phyloP scores from a whole-genome alignment of 1,140 invertebrate species.

The Oppia nitens region DNA sequence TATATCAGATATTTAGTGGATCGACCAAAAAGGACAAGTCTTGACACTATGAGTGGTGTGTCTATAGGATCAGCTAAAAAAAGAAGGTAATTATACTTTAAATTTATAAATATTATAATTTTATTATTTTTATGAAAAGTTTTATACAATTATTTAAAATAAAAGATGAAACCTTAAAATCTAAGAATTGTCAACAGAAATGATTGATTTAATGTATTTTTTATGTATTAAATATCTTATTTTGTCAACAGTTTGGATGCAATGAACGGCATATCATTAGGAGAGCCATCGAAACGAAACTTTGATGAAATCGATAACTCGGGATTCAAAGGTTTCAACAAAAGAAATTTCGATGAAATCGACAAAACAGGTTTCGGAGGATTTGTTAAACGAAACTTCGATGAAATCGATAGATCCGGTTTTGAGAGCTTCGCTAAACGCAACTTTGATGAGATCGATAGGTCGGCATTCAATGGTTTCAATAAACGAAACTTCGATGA shows the following conservation, averaged over 20 bases:
- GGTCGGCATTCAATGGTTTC: slow-evolving; percentile 37
- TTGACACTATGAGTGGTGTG: slow-evolving; percentile 9
- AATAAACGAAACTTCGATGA: slow-evolving; percentile 41
- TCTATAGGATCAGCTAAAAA: slow-evolving; percentile 7
- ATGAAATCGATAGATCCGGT: slow-evolving; percentile 37
- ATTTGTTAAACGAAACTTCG: slow-evolving; percentile 40
- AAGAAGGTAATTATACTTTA: background rate
- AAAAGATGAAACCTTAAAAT: background rate
- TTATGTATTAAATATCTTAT: background rate
- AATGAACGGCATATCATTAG: slow-evolving; percentile 6
- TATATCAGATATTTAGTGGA: background rate
- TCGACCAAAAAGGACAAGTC: background rate
- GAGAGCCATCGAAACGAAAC: slow-evolving; percentile 30
- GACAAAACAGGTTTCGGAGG: slow-evolving; percentile 39
- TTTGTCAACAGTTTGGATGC: slow-evolving; percentile 6
- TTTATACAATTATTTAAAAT: background rate
- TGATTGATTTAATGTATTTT: background rate
- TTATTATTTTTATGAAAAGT: background rate
- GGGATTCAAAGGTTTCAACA: slow-evolving; percentile 36
- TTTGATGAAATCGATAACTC: slow-evolving; percentile 42
- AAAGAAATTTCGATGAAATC: slow-evolving; percentile 43
- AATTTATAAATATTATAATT: no score
- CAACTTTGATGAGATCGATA: slow-evolving; percentile 42
- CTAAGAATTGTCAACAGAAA: background rate
- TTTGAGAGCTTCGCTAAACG: slow-evolving; percentile 32